Conservation (phyloP, 2,888 invertebrate species). For the Eugnorisma glareosa region DNA sequence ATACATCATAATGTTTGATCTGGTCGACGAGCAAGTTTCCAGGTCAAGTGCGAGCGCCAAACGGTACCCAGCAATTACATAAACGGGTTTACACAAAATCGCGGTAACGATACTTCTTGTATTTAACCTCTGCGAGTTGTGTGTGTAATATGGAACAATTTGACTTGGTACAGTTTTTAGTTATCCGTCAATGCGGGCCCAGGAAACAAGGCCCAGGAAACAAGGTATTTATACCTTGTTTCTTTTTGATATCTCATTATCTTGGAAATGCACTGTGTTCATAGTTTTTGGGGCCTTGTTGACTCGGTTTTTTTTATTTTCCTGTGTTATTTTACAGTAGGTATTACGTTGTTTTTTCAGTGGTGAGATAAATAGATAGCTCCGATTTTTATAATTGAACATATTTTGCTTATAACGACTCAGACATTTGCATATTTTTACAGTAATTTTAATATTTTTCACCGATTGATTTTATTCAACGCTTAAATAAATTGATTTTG, state of each 20-base stretch:
- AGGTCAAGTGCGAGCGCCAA: slow-evolving; percentile 76
- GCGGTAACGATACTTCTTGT: slow-evolving; percentile 57
- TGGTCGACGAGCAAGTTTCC: slow-evolving; percentile 67
- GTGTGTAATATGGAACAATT: slow-evolving; percentile 30
- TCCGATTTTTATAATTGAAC: not conserved
- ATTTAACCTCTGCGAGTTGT: slow-evolving; percentile 43
- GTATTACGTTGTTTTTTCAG: not conserved
- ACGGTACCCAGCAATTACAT: slow-evolving; percentile 78
- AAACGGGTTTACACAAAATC: slow-evolving; percentile 74
- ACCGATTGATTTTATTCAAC: not conserved
- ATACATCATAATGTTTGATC: slow-evolving; percentile 58
- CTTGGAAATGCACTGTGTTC: slow-evolving; percentile 10
- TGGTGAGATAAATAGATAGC: not conserved
- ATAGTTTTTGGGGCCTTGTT: not conserved
- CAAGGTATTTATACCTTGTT: slow-evolving; percentile 3
- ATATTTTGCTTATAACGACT: not conserved
- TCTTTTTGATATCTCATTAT: slow-evolving; percentile 12
- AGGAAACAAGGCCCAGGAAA: too few relatives aligned
- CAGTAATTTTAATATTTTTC: not conserved
- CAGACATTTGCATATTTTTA: not conserved
- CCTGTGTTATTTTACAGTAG: not conserved
- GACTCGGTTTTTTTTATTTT: slow-evolving; percentile 8
- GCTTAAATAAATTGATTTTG: slow-evolving; percentile 2
- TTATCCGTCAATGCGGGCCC: slow-evolving; percentile 11
- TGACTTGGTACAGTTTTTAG: slow-evolving; percentile 30